Evolutionary conservation across 2,797 vertebrate species (phyloP), one percentile per base, ranked within the genome.

Genomic region (Hypotaenidia okinawae): DNA sequence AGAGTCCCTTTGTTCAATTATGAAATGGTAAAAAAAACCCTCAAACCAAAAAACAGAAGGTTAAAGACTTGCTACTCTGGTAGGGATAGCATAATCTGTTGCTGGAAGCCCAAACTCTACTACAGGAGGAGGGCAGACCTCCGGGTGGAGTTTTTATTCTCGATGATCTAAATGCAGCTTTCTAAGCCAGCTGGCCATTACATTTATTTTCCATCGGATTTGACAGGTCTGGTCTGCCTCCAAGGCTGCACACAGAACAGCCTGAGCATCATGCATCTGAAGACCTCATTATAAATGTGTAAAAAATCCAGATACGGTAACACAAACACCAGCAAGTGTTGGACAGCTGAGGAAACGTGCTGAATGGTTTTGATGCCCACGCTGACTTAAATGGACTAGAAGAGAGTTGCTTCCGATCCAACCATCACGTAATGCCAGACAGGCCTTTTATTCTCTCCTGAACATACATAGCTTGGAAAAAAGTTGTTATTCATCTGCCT

Each of bases 171-270:
- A 95, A 62, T 67, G 43, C 51, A 93, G 88, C 77, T 32, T 94
- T 73, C 70, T 73, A 84, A 90, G 88, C 88, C 92, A 97, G 80
- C 80, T 94, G 92, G 88, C 63, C 80, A 66, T 82, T 73, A 73
- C 88, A 82, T 69, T 87, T 82, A 87, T 95, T 97, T 95, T 93
- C 94, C 95, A 93, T 76, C 69, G 59, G 59, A 77, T 92, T 84
- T 94, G 85, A 93, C 83, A 95, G 77, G 84, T 82, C 87, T 96
- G 94, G 90, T 91, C 83, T 89, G 77, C 55, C 81, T 95, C 90
- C 94, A 95, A 90, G 63, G 61, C 86, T 93, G n/a, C 70, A 87
- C 52, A 64, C 33, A 93, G 67, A 92, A 94, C 80, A 95, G 88
- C 18, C 66, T 27, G 66, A 80, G 61, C 74, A 95, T 80, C 92